Conservation (phyloP, 2,797 vertebrate genomes). For the Tadarida brasiliensis region DNA sequence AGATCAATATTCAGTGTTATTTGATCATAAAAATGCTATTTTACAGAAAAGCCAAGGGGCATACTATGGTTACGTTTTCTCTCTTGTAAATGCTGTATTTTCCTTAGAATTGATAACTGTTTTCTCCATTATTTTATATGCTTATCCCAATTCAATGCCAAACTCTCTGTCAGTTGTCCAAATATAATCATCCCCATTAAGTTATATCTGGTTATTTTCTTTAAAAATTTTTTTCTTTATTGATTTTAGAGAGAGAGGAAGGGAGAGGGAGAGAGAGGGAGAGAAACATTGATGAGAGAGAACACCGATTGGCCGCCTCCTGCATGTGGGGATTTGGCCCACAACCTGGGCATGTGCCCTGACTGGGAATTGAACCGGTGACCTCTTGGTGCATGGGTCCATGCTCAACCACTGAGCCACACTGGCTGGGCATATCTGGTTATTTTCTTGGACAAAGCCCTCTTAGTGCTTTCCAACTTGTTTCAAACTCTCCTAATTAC, state of each 20-base stretch:
- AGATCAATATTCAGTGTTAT: not conserved
- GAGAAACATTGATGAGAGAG: too few species aligned
- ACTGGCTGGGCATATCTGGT: not conserved
- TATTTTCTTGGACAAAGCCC: not conserved
- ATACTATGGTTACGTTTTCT: not conserved
- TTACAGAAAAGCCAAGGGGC: not conserved
- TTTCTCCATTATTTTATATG: not conserved
- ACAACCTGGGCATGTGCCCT: too few species aligned
- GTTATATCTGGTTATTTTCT: not conserved
- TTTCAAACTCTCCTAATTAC: not conserved
- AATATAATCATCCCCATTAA: not conserved
- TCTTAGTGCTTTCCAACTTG: not conserved
- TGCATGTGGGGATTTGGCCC: too few species aligned
- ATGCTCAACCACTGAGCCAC: too few species aligned
- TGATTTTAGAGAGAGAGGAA: too few species aligned
- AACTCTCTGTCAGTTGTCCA: not conserved
- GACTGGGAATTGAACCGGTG: too few species aligned
- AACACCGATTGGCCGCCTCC: too few species aligned
- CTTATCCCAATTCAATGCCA: not conserved
- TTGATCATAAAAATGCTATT: constrained; percentile 6
- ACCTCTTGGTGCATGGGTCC: too few species aligned
- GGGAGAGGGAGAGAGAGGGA: too few species aligned
- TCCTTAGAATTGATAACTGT: not conserved
- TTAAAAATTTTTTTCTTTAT: not conserved
- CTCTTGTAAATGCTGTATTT: not conserved